Evolutionary conservation across 1,140 invertebrate species (phyloP), one percentile per base, ranked within the genome.

Genomic region (Psix sp.): DNA sequence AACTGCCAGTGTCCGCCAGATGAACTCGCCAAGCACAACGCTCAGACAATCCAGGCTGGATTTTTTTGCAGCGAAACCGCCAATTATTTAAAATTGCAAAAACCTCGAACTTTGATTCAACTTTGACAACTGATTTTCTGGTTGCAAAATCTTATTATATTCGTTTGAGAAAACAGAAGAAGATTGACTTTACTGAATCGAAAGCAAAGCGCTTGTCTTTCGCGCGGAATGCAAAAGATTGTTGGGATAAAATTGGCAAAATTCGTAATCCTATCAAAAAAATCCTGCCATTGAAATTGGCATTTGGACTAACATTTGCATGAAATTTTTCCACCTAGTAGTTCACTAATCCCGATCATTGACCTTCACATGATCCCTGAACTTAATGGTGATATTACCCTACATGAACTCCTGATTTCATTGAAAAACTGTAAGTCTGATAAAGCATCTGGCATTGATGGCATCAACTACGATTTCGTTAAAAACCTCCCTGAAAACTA

Each of bases 401-500:
- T 9, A 1, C 0, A 29, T 11, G 43, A 46, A 13, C 6, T 46
- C 1, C 11, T 7, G 2, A 6, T 13, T 1, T 13, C 6, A 4
- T n/a, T 46, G 2, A 10, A 29, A 7, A 9, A 0, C 5, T 46
- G 43, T 31, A 29, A 16, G 4, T 1, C 43, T 3, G 21, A 46
- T 16, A 46, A 46, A 29, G 21, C 43, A 1, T 26, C 43, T n/a
- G 43, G 43, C 6, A 6, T 16, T 15, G 43, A 46, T 16, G 11
- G 26, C 2, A 46, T 46, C 5, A 46, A 24, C 10, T 46, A 46
- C 13, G 43, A 46, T 10, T 46, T 46, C 17, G 4, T 31, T 16
- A 46, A 31, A 31, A 46, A 31, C 31, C 43, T 46, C 2, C 43
- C 24, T 1, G 43, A 46, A 1, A 46, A 46, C 24, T 46, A 26